Evolutionary conservation across 2,888 invertebrate genomes (phyloP), one percentile per base, ranked within the genome.

Genomic region (Brachyptera risi): DNA sequence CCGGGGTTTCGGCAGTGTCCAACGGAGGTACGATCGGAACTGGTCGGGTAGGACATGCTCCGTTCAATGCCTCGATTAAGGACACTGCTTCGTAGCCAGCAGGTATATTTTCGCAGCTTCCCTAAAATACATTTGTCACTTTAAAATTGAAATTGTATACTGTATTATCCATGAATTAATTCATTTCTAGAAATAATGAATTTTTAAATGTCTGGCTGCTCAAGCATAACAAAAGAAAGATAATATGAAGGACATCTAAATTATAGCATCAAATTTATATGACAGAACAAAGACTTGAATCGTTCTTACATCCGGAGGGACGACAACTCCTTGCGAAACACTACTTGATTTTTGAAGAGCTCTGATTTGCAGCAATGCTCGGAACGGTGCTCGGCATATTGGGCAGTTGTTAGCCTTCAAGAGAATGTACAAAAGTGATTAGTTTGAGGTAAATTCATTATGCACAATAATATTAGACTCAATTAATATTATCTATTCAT

Each of bases 311-410:
- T 85, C 87, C 19, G 87, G 83, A 26, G 84, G 80, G 70, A 80
- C 80, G 13, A 77, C 75, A 31, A 80, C 80, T 69, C 80, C 75
- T 58, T 73, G 79, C 67, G 78, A 77, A 64, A 77, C 76, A 62
- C 79, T 77, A 24, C 78, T 74, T 49, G 84, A 82, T 72, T 90
- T 90, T 74, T 95, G 92, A 68, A 98, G 82, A 23, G 98, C 96
- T 65, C 95, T 83, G 57, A 99, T 92, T 79, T 98, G 97, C 61
- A 99, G 79, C 56, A 99, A 80, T 0, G 99, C 99, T 65, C 98
- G 81, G 77, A 99, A 99, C 9, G 98, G 98, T n/a, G 97, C 94
- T 65, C 99, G 83, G 74, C 99, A 99, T 68, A 99, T 99, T 5
- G 99, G 99, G 71, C 99, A 99, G 78, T 96, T 98, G 78, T 95